Evolutionary conservation across 2,113 vertebrate genomes (phyloP).

Genomic region (Ctenodactylus gundi): DNA sequence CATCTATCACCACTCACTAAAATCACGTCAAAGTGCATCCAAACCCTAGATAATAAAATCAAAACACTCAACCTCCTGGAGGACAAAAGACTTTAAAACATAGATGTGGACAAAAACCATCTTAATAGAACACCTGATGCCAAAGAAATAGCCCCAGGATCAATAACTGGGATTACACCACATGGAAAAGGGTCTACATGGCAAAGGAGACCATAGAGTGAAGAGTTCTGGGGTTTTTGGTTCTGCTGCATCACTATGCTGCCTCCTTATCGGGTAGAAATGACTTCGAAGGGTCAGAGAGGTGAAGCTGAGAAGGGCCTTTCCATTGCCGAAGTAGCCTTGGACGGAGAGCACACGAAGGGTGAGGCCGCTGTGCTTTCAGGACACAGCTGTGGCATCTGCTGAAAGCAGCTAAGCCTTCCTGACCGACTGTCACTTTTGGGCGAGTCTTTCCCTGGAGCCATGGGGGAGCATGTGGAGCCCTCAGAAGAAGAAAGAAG

Average conservation of each 20-base stretch:
- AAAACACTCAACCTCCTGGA: too few species aligned
- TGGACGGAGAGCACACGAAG: background rate
- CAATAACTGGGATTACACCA: too few species aligned
- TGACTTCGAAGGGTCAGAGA: background rate
- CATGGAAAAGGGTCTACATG: too few species aligned
- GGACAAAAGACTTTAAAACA: too few species aligned
- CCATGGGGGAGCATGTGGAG: background rate
- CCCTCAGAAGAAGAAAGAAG: background rate
- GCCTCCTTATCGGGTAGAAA: background rate
- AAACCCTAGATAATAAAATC: too few species aligned
- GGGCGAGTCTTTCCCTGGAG: background rate
- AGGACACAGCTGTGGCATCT: background rate
- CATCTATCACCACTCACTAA: too few species aligned
- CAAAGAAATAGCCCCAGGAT: too few species aligned
- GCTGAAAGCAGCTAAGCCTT: background rate
- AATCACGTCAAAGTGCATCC: too few species aligned
- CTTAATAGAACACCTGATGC: too few species aligned
- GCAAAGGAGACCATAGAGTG: too few species aligned
- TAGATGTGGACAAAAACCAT: too few species aligned
- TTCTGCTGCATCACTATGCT: background rate
- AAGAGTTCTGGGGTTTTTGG: background rate
- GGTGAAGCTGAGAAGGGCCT: fast-evolving
- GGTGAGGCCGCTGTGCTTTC: background rate
- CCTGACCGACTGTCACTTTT: background rate
- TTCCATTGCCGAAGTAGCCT: background rate